phyloP scores from a whole-genome alignment of 2,888 invertebrate species.

The Acronicta alni region DNA sequence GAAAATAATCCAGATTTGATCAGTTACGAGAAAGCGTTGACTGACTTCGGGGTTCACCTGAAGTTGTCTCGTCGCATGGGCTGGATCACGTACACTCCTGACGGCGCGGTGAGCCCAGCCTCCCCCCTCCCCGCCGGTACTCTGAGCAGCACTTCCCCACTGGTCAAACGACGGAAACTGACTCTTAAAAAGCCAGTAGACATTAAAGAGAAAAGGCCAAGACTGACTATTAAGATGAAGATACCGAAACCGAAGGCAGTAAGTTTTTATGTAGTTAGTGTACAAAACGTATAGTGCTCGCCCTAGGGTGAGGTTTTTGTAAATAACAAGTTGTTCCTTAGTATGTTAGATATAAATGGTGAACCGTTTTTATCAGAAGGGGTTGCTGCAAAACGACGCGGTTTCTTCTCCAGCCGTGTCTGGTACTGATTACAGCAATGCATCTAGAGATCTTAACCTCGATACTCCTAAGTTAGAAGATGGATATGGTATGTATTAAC shows the following conservation, averaged over 20 bases:
- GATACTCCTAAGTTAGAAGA: conserved; percentile 74
- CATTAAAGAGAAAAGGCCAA: conserved; percentile 59
- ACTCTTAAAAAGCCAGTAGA: conserved; percentile 58
- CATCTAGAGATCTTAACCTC: conserved; percentile 31
- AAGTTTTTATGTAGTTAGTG: conserved; percentile 14
- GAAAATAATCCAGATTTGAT: conserved; percentile 64
- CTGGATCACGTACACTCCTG: conserved; percentile 74
- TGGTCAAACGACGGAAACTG: conserved; percentile 70
- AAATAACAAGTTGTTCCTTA: background rate
- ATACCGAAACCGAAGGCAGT: conserved; percentile 12
- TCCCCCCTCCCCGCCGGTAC: conserved; percentile 60
- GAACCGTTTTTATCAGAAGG: conserved; percentile 5
- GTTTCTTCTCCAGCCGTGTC: conserved; percentile 11
- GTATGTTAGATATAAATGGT: background rate
- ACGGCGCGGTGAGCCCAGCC: conserved; percentile 59
- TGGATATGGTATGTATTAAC: conserved; percentile 73
- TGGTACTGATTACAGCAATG: conserved; percentile 8
- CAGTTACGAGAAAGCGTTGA: conserved; percentile 69
- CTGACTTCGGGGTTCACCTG: conserved; percentile 84
- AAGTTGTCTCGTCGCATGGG: conserved; percentile 82
- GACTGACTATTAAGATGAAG: conserved; percentile 50
- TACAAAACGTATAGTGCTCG: too few species aligned
- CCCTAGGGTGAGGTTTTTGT: too few species aligned
- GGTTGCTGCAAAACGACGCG: conserved; percentile 2
- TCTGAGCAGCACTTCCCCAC: conserved; percentile 66